These are phyloP conservation scores for Hemitrygon akajei DNA, from an alignment of 2,797 vertebrate species.

Conservation along the genomic window DNA sequence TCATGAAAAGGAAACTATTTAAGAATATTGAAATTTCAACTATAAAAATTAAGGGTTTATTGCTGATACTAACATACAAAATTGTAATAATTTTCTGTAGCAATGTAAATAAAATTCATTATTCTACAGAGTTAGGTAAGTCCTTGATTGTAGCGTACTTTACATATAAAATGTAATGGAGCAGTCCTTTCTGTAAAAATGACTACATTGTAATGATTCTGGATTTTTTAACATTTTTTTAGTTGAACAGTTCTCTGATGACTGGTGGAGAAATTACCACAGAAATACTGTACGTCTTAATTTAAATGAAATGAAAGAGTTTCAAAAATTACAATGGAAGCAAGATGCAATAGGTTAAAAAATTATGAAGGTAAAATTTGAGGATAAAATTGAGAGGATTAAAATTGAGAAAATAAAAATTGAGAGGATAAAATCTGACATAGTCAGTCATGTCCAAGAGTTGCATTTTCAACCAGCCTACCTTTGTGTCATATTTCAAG, in stretches of 20 bases:
- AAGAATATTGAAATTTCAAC: not conserved
- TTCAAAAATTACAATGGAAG: not conserved
- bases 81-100: not conserved
- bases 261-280: not conserved
- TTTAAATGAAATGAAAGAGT: conserved; percentile 15
- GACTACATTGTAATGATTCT: not conserved
- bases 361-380: not conserved
- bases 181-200: not conserved
- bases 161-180: not conserved
- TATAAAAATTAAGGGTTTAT: not conserved
- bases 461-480: not conserved
- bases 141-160: not conserved
- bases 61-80: not conserved
- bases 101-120: not conserved
- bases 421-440: not conserved
- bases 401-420: not conserved
- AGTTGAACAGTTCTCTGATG: not conserved
- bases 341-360: no score
- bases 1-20: not conserved
- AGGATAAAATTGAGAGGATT: not conserved
- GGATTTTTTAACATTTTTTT: not conserved
- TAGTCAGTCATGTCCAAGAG: not conserved
- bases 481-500: not conserved
- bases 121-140: not conserved
- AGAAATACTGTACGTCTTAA: not conserved